phyloP scores from a whole-genome alignment of 1,140 invertebrate species.

The Penaeus vannamei region DNA sequence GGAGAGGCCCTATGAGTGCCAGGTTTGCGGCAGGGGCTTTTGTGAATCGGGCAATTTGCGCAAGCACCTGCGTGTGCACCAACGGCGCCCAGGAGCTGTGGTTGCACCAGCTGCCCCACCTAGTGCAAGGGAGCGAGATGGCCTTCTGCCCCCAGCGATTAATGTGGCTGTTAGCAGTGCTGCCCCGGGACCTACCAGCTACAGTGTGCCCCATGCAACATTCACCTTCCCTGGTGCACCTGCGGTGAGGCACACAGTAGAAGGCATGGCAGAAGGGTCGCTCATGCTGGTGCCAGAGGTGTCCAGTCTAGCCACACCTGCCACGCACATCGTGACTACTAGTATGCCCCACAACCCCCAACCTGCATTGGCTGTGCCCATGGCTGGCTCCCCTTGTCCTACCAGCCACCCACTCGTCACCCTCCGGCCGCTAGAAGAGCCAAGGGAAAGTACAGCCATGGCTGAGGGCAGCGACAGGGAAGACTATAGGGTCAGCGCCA shows the following conservation, averaged over 20 bases:
- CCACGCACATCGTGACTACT: too few species aligned
- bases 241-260: not conserved
- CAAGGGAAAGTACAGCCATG: too few species aligned
- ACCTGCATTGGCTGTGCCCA: too few species aligned
- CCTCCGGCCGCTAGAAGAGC: too few species aligned
- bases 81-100: not conserved
- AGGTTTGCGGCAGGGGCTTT: conserved; percentile 64
- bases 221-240: conserved; percentile 6
- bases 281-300: conserved; percentile 1
- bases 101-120: not conserved
- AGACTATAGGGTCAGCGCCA: too few species aligned
- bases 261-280: not conserved
- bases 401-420: too few species aligned
- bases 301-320: not conserved
- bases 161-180: not conserved
- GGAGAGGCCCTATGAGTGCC: conserved; percentile 67
- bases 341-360: too few species aligned
- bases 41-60: conserved; percentile 67
- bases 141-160: not conserved
- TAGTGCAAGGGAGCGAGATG: not conserved
- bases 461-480: too few species aligned
- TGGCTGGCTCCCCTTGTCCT: too few species aligned
- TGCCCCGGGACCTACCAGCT: not conserved
- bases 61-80: conserved; percentile 66
- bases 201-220: not conserved